A percentile compares a stretch with the other conserved stretches of the same genome.
Evolutionary conservation across 2,797 vertebrate genomes (phyloP).

Genomic region (Brachyalestes nurse): DNA sequence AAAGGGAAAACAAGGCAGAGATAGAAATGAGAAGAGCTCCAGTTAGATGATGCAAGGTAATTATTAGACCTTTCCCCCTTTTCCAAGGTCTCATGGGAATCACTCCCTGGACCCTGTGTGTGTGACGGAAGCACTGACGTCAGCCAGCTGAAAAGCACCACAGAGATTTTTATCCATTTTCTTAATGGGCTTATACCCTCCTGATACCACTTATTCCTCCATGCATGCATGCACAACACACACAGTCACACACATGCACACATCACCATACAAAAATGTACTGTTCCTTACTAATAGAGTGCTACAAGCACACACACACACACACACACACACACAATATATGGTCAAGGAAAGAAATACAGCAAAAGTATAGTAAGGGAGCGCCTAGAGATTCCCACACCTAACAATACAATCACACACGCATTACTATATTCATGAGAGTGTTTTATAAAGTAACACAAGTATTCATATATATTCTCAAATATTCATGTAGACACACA

Average conservation of each 20-base stretch:
- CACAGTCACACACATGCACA: background rate
- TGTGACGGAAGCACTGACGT: slow-evolving; percentile 30
- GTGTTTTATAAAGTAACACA: background rate
- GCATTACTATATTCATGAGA: background rate
- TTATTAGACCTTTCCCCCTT: slow-evolving; percentile 37
- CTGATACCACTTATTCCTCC: background rate
- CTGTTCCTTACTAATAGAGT: background rate
- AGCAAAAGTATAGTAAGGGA: background rate
- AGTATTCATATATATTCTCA: background rate
- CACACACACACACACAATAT: background rate
- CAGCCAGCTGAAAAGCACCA: slow-evolving; percentile 27
- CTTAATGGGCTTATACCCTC: slow-evolving; percentile 15
- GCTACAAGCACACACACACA: background rate
- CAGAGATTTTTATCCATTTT: slow-evolving; percentile 37
- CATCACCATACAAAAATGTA: background rate
- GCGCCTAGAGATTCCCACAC: too few species aligned
- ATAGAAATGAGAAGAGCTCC: slow-evolving; percentile 15
- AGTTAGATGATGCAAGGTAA: slow-evolving; percentile 25
- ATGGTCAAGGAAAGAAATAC: background rate
- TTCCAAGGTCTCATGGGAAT: slow-evolving; percentile 29
- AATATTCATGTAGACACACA: background rate
- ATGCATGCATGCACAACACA: slow-evolving; percentile 1
- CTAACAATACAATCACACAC: too few species aligned
- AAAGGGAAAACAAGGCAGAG: background rate
- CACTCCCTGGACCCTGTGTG: slow-evolving; percentile 1